Evolutionary conservation across 1,140 invertebrate genomes (phyloP), one percentile per base, ranked within the genome.

Genomic region (Zaprionus tsacasi): DNA sequence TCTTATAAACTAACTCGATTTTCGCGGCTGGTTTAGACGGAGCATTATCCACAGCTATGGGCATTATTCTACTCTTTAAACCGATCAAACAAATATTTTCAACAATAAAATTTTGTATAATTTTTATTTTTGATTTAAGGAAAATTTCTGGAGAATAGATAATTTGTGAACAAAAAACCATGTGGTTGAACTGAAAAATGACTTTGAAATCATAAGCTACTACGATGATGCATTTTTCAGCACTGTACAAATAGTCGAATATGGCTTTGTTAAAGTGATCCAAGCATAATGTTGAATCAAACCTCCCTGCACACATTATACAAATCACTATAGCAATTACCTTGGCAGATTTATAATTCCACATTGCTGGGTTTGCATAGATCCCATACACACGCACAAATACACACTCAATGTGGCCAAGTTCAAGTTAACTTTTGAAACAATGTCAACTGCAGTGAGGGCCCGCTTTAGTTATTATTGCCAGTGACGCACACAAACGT

Each of bases 381-480:
- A 30, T 6, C 27, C 27, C 15, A 36, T n/a, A 67, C 50, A 67
- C 13, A 65, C 36, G 56, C 25, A 59, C 35, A 33, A 1, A 27
- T n/a, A 25, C 40, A 15, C n/a, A 38, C 45, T 65, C 56, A 63
- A 70, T 82, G 82, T 86, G 79, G 79, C 76, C 82, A 86, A 75
- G 87, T 15, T 50, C 79, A 79, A 88, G 69, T 86, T 86, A 86
- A 86, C 82, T 86, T 86, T 86, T 86, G 79, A 82, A 82, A 86
- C 82, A 86, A 82, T 86, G 82, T 86, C 83, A 88, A 77, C 75
- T 82, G 69, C 71, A 86, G 87, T 87, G 70, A 57, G 58, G 38
- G 74, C 30, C 60, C 60, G 54, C 65, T 73, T 25, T 55, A 52
- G 60, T 56, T 65, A 52, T 76, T 64, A 65, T 58, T 76, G 73